A percentile compares a stretch with the other conserved stretches of the same genome.
These are phyloP conservation scores for Stenoptilia bipunctidactyla DNA, from an alignment of 2,888 invertebrate species.

Conservation along the genomic window DNA sequence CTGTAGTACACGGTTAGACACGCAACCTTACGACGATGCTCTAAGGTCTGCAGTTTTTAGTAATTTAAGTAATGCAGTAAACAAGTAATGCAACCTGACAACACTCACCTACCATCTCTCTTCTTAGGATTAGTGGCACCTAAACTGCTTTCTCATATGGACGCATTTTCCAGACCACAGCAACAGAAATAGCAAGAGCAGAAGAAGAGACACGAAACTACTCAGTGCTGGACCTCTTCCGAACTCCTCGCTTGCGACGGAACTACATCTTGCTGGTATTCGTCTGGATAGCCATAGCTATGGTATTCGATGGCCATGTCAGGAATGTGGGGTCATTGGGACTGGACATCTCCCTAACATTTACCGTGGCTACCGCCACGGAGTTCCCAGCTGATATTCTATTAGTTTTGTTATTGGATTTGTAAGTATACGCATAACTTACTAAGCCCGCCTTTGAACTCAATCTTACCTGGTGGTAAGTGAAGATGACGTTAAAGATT, in stretches of 20 bases:
- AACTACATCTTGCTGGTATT: slow-evolving; percentile 79
- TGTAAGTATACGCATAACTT: too few relatives aligned
- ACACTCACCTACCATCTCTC: too few relatives aligned
- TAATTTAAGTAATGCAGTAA: too few relatives aligned
- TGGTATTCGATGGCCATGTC: slow-evolving; percentile 91
- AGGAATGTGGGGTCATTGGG: slow-evolving; percentile 88
- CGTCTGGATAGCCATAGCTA: slow-evolving; percentile 88
- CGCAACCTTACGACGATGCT: too few relatives aligned
- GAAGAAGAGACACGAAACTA: slow-evolving; percentile 80
- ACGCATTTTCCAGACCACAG: slow-evolving; percentile 71
- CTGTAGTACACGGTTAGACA: too few relatives aligned
- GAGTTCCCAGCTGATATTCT: slow-evolving; percentile 88
- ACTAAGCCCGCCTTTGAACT: too few relatives aligned
- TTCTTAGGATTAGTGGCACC: too few relatives aligned
- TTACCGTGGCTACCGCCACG: slow-evolving; percentile 85
- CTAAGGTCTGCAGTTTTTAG: too few relatives aligned
- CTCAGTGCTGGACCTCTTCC: slow-evolving; percentile 83
- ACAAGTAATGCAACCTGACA: too few relatives aligned
- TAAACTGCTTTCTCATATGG: too few relatives aligned
- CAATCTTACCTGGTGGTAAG: too few relatives aligned
- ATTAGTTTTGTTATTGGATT: slow-evolving; percentile 78
- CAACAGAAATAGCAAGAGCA: slow-evolving; percentile 75
- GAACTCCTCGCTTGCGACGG: slow-evolving; percentile 80
- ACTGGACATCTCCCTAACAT: slow-evolving; percentile 84
- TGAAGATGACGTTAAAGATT: too few relatives aligned